Evolutionary conservation across 2,888 invertebrate genomes (phyloP).

Genomic region (Chelonus formosanus): DNA sequence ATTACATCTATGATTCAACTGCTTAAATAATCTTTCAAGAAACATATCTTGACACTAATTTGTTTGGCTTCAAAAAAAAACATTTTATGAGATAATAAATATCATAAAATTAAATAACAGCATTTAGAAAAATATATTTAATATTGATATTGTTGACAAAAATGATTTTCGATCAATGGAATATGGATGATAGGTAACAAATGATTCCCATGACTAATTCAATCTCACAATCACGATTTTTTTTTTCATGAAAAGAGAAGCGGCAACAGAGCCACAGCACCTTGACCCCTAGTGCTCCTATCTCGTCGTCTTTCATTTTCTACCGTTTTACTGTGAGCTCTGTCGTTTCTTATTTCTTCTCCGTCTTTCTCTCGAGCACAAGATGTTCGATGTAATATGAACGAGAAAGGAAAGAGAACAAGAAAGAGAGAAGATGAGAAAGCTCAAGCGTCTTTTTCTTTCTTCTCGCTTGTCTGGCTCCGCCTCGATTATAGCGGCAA

Average conservation of each 20-base stretch:
- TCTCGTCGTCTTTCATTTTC: constrained; percentile 31
- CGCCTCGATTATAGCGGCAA: constrained; percentile 32
- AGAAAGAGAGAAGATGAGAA: constrained; percentile 40
- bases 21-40: too few species aligned
- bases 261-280: constrained; percentile 51
- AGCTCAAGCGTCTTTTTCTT: constrained; percentile 38
- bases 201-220: not conserved
- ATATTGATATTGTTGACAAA: not conserved
- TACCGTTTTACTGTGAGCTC: constrained; percentile 26
- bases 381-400: constrained; percentile 24
- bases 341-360: constrained; percentile 23
- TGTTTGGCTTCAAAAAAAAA: too few species aligned
- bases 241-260: constrained; percentile 41
- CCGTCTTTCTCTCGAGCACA: constrained; percentile 22
- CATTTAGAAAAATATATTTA: too few species aligned
- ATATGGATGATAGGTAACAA: not conserved
- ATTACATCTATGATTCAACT: too few species aligned
- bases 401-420: constrained; percentile 10
- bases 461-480: constrained; percentile 33
- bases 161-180: not conserved
- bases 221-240: constrained; percentile 2
- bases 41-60: too few species aligned
- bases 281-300: constrained; percentile 47
- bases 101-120: too few species aligned
- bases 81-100: too few species aligned